phyloP scores from a whole-genome alignment of 2,113 vertebrate species.

The Petromus typicus region DNA sequence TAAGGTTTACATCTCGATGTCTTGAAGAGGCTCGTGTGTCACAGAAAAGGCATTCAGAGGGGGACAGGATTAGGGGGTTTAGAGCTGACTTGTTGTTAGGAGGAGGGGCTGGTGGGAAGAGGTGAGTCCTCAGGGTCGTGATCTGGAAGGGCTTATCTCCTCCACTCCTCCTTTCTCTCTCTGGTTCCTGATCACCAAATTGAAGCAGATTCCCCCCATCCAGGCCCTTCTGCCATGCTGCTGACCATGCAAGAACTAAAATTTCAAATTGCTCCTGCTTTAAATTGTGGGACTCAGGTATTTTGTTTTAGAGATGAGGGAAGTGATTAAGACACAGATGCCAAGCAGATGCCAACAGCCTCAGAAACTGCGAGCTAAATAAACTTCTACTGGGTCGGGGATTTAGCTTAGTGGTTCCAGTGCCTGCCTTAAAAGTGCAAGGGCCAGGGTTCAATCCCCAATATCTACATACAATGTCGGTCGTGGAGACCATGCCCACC shows the following conservation, averaged over 20 bases:
- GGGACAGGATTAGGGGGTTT: not conserved
- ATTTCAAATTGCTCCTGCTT: not conserved
- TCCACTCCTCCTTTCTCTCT: too few species aligned
- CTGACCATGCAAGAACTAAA: not conserved
- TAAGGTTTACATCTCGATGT: not conserved
- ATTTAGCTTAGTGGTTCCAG: too few species aligned
- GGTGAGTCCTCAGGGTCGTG: not conserved
- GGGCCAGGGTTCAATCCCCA: too few species aligned
- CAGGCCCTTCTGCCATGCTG: not conserved
- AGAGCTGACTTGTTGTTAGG: not conserved
- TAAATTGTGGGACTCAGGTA: not conserved
- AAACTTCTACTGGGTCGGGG: too few species aligned
- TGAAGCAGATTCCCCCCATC: not conserved
- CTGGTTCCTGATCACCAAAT: not conserved
- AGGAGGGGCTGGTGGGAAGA: not conserved
- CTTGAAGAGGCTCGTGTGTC: not conserved
- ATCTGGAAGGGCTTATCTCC: not conserved
- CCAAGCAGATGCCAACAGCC: not conserved
- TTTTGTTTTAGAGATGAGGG: not conserved
- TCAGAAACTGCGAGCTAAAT: not conserved
- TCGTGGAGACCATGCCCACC: too few species aligned
- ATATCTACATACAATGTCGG: too few species aligned
- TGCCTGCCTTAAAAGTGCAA: too few species aligned
- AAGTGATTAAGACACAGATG: not conserved
- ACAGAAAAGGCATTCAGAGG: not conserved